Conservation (phyloP, 1,140 invertebrate species). For the Globodera ellingtonae region DNA sequence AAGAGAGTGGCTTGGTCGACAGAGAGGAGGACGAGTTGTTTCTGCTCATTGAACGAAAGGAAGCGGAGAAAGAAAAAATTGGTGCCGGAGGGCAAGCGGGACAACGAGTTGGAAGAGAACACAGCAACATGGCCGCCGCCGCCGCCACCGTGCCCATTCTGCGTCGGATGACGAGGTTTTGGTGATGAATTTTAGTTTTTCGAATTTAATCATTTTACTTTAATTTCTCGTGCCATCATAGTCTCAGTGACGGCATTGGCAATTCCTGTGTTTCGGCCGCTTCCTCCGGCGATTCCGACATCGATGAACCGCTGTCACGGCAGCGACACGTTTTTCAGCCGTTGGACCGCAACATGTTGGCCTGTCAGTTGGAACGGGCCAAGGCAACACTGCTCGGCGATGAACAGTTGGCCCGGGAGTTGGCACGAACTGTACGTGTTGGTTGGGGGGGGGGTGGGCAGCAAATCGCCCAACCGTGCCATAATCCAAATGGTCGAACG, state of each 20-base stretch:
- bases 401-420: background rate
- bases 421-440: background rate
- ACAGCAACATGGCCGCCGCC: background rate
- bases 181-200: too few relatives aligned
- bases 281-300: background rate
- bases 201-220: too few relatives aligned
- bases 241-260: background rate
- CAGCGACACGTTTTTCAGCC: background rate
- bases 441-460: too few relatives aligned
- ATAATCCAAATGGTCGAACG: too few relatives aligned
- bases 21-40: background rate
- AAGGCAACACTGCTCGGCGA: background rate
- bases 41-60: background rate
- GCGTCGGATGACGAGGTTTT: background rate
- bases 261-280: background rate
- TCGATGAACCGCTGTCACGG: background rate
- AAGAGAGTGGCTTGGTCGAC: background rate
- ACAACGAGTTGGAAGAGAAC: background rate
- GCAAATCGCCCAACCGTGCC: too few relatives aligned
- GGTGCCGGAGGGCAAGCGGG: background rate
- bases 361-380: background rate
- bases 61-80: background rate
- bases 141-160: too few relatives aligned
- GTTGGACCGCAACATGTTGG: background rate
- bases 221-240: background rate